Conservation (phyloP, 1,140 invertebrate species). For the Campoletis sonorensis region DNA sequence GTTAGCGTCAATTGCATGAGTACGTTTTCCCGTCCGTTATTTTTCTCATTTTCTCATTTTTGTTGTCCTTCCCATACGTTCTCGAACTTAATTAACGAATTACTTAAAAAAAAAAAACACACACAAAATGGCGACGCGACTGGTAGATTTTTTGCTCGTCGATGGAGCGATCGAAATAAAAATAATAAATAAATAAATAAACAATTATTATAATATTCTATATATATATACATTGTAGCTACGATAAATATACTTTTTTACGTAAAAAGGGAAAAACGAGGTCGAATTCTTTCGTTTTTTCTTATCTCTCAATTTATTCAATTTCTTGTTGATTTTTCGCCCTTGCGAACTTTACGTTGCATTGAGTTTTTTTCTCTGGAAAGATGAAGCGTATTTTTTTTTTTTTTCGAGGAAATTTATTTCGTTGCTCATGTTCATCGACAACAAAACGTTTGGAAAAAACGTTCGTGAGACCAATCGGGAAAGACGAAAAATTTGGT, state of each 20-base stretch:
- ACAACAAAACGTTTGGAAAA: background rate
- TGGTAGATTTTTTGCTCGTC: background rate
- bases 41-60: no score
- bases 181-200: background rate
- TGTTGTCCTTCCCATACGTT: no score
- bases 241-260: conserved; percentile 18
- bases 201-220: background rate
- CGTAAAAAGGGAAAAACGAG: background rate
- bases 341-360: no score
- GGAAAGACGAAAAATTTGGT: no score
- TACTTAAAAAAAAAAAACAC: no score
- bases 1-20: no score
- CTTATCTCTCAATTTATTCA: background rate
- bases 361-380: background rate
- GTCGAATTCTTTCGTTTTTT: background rate
- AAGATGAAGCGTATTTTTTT: background rate
- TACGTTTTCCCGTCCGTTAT: no score
- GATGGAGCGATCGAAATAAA: background rate
- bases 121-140: no score
- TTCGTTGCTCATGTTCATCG: background rate
- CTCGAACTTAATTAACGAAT: no score
- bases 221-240: background rate
- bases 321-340: background rate
- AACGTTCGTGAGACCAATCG: background rate
- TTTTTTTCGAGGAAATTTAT: no score